These are phyloP conservation scores for Hiodon tergisus DNA, from an alignment of 2,113 vertebrate species.

Conservation along the genomic window DNA sequence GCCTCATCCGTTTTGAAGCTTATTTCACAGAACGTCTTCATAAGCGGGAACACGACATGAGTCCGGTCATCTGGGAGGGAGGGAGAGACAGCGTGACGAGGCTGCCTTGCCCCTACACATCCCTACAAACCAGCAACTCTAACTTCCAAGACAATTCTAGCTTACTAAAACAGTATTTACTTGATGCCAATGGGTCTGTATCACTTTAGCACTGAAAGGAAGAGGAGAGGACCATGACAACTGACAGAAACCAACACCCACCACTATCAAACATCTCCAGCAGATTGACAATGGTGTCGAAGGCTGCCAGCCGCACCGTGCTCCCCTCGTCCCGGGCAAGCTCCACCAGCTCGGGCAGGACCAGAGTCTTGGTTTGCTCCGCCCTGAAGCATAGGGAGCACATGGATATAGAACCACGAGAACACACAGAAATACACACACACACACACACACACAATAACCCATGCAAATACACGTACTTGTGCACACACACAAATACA, in stretches of 20 bases:
- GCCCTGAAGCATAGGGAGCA: conserved; percentile 55
- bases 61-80: conserved; percentile 70
- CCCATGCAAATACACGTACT: too few relatives aligned
- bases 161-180: too few relatives aligned
- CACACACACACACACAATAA: neutral
- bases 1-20: conserved; percentile 84
- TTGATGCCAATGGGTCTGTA: too few relatives aligned
- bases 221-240: too few relatives aligned
- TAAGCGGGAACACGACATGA: conserved; percentile 77
- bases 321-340: conserved; percentile 79
- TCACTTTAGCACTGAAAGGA: too few relatives aligned
- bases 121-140: too few relatives aligned
- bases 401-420: neutral
- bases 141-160: too few relatives aligned
- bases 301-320: conserved; percentile 81
- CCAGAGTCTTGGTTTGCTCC: conserved; percentile 77
- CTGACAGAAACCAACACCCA: conserved; percentile 41
- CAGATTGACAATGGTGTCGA: conserved; percentile 84
- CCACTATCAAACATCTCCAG: conserved; percentile 82
- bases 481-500: too few relatives aligned
- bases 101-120: too few relatives aligned
- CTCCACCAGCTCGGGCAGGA: conserved; percentile 84
- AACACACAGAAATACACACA: neutral
- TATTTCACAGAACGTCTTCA: conserved; percentile 84
- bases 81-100: conserved; percentile 34